These are phyloP conservation scores for Heliconius hermathena DNA, from an alignment of 1,140 invertebrate species.

Conservation along the genomic window DNA sequence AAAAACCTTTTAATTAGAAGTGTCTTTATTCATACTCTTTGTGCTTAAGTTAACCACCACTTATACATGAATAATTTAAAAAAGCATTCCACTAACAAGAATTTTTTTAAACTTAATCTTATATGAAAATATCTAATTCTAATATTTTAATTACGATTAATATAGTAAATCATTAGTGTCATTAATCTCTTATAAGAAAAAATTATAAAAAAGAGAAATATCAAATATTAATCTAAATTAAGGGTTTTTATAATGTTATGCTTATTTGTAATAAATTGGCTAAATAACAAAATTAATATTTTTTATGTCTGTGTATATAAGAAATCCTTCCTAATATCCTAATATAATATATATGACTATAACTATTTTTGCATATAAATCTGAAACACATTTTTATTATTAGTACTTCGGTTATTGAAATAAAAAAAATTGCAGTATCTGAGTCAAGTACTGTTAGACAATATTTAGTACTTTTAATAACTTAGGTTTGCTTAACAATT, in stretches of 20 bases:
- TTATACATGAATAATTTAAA: not conserved
- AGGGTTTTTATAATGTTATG: not conserved
- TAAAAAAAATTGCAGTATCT: no score
- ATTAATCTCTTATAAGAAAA: not conserved
- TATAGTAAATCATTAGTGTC: not conserved
- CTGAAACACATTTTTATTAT: not conserved
- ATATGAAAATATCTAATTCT: not conserved
- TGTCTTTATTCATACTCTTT: constrained; percentile 10
- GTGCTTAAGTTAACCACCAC: constrained; percentile 1
- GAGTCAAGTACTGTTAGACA: no score
- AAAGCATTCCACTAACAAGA: not conserved
- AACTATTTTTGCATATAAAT: not conserved
- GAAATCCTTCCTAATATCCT: not conserved
- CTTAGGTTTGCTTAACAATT: no score
- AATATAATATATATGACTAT: not conserved
- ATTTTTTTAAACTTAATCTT: not conserved
- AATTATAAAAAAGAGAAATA: not conserved
- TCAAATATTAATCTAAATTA: not conserved
- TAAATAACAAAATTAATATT: not conserved
- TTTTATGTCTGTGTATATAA: not conserved
- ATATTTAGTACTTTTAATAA: no score
- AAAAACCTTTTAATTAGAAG: not conserved
- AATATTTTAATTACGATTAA: not conserved
- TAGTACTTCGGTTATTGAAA: no score
- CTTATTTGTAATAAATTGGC: not conserved